phyloP scores from a whole-genome alignment of 1,140 invertebrate species.

The Pseudomyrmex concolor region DNA sequence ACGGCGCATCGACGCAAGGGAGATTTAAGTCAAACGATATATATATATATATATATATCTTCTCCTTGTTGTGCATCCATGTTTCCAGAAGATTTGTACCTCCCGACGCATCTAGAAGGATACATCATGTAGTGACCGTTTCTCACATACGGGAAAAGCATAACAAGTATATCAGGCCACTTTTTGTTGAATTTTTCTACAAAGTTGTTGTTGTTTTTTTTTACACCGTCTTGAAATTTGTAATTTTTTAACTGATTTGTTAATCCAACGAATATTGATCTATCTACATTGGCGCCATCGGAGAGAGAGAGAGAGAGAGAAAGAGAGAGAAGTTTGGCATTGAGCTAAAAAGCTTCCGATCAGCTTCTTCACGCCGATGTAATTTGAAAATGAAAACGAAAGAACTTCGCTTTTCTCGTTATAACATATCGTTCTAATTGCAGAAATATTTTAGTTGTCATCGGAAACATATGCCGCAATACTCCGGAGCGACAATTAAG shows the following conservation, averaged over 20 bases:
- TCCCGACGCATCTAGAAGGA: not conserved
- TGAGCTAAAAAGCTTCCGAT: not conserved
- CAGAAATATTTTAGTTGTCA: slow-evolving; percentile 35
- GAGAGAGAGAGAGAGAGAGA: not conserved
- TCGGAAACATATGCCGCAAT: not conserved
- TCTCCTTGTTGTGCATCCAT: slow-evolving; percentile 10
- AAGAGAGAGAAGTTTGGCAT: slow-evolving; percentile 9
- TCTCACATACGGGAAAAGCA: not conserved
- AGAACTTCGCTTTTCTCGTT: slow-evolving; percentile 21
- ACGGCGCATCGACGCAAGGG: slow-evolving; percentile 36
- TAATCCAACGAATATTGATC: too few species aligned
- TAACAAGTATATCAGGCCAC: too few species aligned
- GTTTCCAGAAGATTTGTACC: not conserved
- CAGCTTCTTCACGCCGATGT: slow-evolving; percentile 41
- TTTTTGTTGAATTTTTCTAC: not conserved
- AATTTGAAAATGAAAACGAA: slow-evolving; percentile 18
- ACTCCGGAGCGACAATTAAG: not conserved
- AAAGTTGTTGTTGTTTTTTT: slow-evolving; percentile 1
- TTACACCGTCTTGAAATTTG: not conserved
- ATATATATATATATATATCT: slow-evolving; percentile 38
- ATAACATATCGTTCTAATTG: slow-evolving; percentile 41
- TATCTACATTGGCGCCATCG: not conserved
- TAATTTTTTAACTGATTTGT: too few species aligned
- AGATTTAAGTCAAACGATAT: slow-evolving; percentile 57
- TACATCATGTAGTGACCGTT: slow-evolving; percentile 9